Base-by-base conservation (phyloP, 2,113 vertebrate species). In the Malurus alboscapulatus region DNA sequence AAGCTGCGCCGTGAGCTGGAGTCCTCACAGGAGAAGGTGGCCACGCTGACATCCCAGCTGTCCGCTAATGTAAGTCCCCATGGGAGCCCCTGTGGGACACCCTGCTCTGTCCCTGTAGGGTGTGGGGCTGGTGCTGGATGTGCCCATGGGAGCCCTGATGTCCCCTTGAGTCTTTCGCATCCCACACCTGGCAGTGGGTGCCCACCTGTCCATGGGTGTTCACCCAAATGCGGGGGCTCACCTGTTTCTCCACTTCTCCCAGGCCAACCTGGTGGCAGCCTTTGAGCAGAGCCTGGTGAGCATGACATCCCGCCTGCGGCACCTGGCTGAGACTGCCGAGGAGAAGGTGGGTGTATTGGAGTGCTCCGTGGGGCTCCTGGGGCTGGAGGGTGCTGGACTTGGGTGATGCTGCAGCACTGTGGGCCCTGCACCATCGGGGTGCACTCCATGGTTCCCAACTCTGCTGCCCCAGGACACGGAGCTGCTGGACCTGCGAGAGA, bases 1-100 rank as follows among this genome's bases (percentile, higher is more conserved):
- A 99, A 99, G 90, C 98, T 99, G 68, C 98, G 99, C 47, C 96
- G 99, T 3, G 99, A 99, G 84, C 97, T 99, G 96, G 99, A 99
- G 77, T 99, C 99, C 2, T 99, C 99, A 1, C 99, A 99, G 95
- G 99, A 99, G 95, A 99, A 99, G 77, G 99, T 99, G 95, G 99
- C 99, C 65, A 98, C 97, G 10, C 96, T 99, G 90, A 99, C 99
- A 0, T 98, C 98, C 15, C 99, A 99, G 97, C 98, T 99, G 17
- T 98, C 98, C 4, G 98, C 98, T 74, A 99, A 99, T 0, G 99
- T 99, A 98, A 96, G 99, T 98, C 40, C 59, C 38, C 1, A 0
- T 1, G 5, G 34, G 14, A 84, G 18, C 25, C 0, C 0, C 26
- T 16, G 55, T 25, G 16, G 77, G 55, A 32, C 59, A 16, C 2